Evolutionary conservation across 64 coral and sea anemone species (phyloP), one percentile per base, ranked within the genome.

Genomic region (Orbicella faveolata): DNA sequence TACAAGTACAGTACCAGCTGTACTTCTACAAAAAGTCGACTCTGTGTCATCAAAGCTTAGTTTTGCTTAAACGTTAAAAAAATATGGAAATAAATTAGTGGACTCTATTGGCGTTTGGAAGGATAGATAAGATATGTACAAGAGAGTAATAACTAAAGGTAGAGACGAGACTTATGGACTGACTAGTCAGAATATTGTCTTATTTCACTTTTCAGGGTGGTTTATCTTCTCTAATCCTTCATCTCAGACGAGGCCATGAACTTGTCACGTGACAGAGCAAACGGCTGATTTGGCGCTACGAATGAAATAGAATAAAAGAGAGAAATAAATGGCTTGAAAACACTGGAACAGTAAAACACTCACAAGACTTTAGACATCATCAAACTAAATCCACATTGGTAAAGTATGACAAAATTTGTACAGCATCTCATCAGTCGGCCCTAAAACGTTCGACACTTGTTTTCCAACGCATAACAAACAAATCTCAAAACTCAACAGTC

Each of bases 221-320:
- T 35, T 80, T 63, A 64, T 82, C 79, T 73, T 85, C 63, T 0
- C 44, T 48, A 85, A 72, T 85, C 82, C 82, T 85, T 72, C 82
- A 48, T 85, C 82, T 23, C 51, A 72, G 67, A 37, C 61, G 80
- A 52, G 65, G 82, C 63, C 82, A 53, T 34, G 63, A 70, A 20
- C 82, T 85, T 65, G 82, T 85, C 82, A 85, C 36, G 63, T 41
- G 37, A 85, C 82, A 73, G 82, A 85, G 41, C 82, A 85, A 85
- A 85, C 39, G 4, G 82, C 63, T 85, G 82, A 85, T 85, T 85
- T 85, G 82, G 82, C 82, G 82, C 82, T 85, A 85, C 11, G 82
- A 85, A 85, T 30, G 39, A 52, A 85, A 85, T 25, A 85, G 82
- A 85, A 69, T 7, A 68, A 8, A 52, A 52, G 65, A 72, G n/a